Percentiles rank a stretch among this genome's conserved stretches.
phyloP scores from a whole-genome alignment of 2,888 invertebrate species.

The Parnassius glacialis region DNA sequence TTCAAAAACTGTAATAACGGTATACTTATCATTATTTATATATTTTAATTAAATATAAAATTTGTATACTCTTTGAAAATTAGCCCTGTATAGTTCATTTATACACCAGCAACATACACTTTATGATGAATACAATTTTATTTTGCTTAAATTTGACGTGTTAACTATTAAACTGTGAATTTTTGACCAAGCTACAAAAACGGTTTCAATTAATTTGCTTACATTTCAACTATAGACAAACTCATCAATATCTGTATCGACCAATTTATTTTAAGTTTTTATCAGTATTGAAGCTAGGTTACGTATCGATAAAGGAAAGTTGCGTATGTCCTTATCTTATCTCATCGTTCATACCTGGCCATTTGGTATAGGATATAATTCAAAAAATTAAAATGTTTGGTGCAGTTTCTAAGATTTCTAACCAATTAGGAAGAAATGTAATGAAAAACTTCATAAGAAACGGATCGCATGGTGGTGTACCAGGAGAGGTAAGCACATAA shows the following conservation, averaged over 20 bases:
- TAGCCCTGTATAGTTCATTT: no score
- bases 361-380: constrained; percentile 20
- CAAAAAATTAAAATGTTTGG: constrained; percentile 61
- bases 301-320: constrained; percentile 43
- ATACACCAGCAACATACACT: no score
- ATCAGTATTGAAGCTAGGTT: constrained; percentile 32
- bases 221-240: constrained; percentile 21
- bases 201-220: background rate
- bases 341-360: constrained; percentile 36
- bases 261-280: constrained; percentile 6
- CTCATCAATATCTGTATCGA: background rate
- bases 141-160: no score
- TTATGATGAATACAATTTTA: no score
- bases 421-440: constrained; percentile 58
- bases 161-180: no score
- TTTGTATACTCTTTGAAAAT: no score
- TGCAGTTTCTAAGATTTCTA: constrained; percentile 61
- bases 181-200: background rate
- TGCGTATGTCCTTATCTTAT: constrained; percentile 59
- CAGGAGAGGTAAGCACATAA: constrained; percentile 60
- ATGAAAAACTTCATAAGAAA: constrained; percentile 61
- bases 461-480: constrained; percentile 65
- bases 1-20: no score
- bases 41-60: no score
- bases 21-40: no score